phyloP scores from a whole-genome alignment of 2,113 vertebrate species.

The Columbina picui region DNA sequence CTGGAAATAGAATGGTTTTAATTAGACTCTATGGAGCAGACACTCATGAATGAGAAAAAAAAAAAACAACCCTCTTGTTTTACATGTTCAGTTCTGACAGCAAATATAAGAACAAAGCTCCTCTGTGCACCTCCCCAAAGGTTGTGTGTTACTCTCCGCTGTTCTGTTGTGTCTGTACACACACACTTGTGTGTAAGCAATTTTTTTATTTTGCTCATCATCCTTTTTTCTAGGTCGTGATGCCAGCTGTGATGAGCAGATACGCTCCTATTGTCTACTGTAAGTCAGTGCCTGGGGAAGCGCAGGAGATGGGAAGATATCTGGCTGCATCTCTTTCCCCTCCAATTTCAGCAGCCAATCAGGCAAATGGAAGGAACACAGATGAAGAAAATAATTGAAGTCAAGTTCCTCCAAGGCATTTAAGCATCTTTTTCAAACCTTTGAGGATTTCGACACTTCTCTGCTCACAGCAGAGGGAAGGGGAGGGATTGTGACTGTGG shows the following conservation, averaged over 20 bases:
- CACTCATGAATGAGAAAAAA: neutral
- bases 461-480: neutral
- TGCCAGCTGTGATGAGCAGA: constrained; percentile 24
- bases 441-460: neutral
- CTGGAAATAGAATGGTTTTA: neutral
- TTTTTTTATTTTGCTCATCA: neutral
- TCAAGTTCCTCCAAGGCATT: neutral
- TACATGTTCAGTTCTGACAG: neutral
- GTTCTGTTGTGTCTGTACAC: neutral
- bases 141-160: neutral
- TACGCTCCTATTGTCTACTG: accelerated
- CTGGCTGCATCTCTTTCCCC: neutral
- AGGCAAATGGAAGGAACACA: neutral
- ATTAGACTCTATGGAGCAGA: neutral
- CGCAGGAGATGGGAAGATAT: neutral
- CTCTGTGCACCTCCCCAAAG: neutral
- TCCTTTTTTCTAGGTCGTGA: accelerated
- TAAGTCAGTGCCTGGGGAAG: neutral
- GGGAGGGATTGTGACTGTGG: neutral
- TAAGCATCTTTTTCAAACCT: neutral
- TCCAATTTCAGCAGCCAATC: neutral
- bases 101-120: neutral
- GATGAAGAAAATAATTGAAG: neutral
- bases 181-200: neutral
- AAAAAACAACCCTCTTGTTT: neutral